A percentile compares a stretch with the other conserved stretches of the same genome.
phyloP scores from a whole-genome alignment of 2,113 vertebrate genomes.

The Alligator mississippiensis region DNA sequence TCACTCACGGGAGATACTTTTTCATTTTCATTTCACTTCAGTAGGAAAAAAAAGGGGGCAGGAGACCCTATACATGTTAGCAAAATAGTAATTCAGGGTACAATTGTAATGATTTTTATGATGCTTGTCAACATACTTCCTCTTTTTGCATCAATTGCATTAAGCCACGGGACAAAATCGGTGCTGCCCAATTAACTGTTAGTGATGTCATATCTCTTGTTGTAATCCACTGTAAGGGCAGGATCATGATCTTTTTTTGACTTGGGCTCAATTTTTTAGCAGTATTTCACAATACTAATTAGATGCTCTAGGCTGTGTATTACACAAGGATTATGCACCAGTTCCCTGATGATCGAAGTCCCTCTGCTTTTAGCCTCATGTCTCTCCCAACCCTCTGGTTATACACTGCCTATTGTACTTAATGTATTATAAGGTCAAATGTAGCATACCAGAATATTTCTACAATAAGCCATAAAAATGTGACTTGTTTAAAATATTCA shows the following conservation, averaged over 20 bases:
- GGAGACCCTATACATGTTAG: not conserved
- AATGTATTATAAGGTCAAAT: not conserved
- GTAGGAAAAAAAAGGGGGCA: not conserved
- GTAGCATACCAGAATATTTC: slow-evolving; percentile 1
- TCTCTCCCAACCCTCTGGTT: not conserved
- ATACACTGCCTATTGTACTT: not conserved
- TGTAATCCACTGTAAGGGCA: not conserved
- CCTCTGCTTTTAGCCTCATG: not conserved
- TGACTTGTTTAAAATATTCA: slow-evolving; percentile 17
- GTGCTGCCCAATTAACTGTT: not conserved
- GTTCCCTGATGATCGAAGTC: not conserved
- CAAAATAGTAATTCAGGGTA: not conserved
- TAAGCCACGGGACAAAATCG: not conserved
- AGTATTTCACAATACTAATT: slow-evolving; percentile 1
- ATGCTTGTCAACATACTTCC: not conserved
- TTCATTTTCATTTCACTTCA: slow-evolving; percentile 9
- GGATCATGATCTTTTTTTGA: not conserved
- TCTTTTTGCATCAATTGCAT: not conserved
- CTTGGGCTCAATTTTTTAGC: not conserved
- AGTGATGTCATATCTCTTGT: not conserved
- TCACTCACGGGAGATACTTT: not conserved
- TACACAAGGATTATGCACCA: slow-evolving; percentile 16
- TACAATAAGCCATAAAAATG: not conserved
- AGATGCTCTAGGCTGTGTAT: slow-evolving; percentile 14
- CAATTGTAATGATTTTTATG: not conserved